Percentiles rank a stretch among this genome's conserved stretches.
phyloP scores from a whole-genome alignment of 2,797 vertebrate genomes.

The Erpetoichthys calabaricus region DNA sequence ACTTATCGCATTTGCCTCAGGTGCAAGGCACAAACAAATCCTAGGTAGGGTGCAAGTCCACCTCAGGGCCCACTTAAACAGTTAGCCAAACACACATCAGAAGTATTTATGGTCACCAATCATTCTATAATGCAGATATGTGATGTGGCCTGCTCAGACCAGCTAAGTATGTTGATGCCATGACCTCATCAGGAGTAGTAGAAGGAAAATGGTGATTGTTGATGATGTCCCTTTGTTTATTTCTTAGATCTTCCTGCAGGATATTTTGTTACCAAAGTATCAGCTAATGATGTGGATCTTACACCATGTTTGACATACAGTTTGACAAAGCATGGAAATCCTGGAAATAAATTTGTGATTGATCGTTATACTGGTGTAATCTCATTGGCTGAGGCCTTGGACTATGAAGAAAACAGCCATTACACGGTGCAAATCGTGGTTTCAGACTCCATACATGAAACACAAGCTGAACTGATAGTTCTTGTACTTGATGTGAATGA shows the following conservation, averaged over 20 bases:
- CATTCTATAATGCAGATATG: too few relatives aligned
- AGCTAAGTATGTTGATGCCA: too few relatives aligned
- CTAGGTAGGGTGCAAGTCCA: too few relatives aligned
- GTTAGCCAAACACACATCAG: too few relatives aligned
- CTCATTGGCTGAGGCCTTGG: constrained; percentile 50
- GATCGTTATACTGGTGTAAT: constrained; percentile 58
- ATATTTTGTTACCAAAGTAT: constrained; percentile 55
- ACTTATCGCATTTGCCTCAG: too few relatives aligned
- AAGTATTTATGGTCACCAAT: too few relatives aligned
- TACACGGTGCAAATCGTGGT: constrained; percentile 48
- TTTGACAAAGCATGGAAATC: constrained; percentile 45
- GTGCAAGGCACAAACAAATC: too few relatives aligned
- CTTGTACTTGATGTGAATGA: constrained; percentile 73
- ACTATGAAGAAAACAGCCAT: constrained; percentile 61
- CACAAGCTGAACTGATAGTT: constrained; percentile 51
- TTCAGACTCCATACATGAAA: constrained; percentile 67
- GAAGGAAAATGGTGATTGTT: neutral
- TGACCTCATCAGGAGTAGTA: too few relatives aligned
- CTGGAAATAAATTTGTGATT: constrained; percentile 57
- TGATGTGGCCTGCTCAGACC: too few relatives aligned
- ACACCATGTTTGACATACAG: constrained; percentile 62
- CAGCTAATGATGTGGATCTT: constrained; percentile 66
- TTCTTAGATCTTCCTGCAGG: constrained; percentile 62
- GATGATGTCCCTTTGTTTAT: neutral
- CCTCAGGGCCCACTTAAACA: too few relatives aligned